phyloP scores from a whole-genome alignment of 2,113 vertebrate species.

The Pyxicephalus adspersus region DNA sequence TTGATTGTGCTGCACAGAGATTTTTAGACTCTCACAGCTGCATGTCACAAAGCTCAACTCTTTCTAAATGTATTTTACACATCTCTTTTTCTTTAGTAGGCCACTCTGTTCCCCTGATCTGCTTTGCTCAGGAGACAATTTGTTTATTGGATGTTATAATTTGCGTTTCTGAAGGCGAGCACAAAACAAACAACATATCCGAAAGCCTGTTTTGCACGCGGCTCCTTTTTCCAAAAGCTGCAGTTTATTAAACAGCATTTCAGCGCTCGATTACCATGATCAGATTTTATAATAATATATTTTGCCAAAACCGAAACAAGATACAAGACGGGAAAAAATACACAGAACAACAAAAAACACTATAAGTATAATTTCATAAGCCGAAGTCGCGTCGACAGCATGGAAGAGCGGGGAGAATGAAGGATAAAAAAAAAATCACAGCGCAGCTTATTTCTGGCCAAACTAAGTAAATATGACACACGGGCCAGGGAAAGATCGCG shows the following conservation, averaged over 20 bases:
- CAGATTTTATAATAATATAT: conserved; percentile 21
- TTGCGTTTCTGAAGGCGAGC: too few relatives aligned
- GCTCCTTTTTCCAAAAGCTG: background rate
- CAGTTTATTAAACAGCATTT: conserved; percentile 23
- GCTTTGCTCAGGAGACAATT: too few relatives aligned
- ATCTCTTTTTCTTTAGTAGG: too few relatives aligned
- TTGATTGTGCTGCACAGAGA: too few relatives aligned
- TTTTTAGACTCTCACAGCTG: too few relatives aligned
- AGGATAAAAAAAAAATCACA: background rate
- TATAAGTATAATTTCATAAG: conserved; percentile 57
- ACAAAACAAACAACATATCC: too few relatives aligned
- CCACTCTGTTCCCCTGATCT: too few relatives aligned
- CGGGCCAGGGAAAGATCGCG: conserved; percentile 60
- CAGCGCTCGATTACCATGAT: conserved; percentile 35
- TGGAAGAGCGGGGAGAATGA: conserved; percentile 28
- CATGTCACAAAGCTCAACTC: too few relatives aligned
- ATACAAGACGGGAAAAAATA: background rate
- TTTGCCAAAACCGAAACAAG: conserved; percentile 47
- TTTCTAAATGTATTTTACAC: too few relatives aligned
- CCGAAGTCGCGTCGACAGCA: conserved; percentile 38
- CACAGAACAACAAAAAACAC: background rate
- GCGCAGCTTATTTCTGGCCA: conserved; percentile 54
- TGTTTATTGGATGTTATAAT: too few relatives aligned
- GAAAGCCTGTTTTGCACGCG: background rate
- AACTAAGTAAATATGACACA: conserved; percentile 63